Evolutionary conservation across 2,113 vertebrate species (phyloP).

Genomic region (Turnix velox): DNA sequence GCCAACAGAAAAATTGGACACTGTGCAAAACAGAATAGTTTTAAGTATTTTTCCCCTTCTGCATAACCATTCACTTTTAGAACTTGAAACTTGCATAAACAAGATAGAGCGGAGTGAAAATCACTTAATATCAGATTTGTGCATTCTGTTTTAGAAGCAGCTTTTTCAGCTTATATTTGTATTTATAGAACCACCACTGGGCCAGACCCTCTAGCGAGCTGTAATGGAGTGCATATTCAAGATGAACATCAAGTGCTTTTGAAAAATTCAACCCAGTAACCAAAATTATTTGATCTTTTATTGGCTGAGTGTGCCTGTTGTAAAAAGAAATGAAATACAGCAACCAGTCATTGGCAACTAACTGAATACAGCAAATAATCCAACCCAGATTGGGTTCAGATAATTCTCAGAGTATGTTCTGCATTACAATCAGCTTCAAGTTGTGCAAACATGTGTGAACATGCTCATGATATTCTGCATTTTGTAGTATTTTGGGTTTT

Average conservation of each 20-base stretch:
- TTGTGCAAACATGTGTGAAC: background rate
- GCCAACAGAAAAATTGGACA: slow-evolving; percentile 27
- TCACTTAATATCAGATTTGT: background rate
- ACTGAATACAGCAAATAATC: slow-evolving; percentile 4
- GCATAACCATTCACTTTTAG: background rate
- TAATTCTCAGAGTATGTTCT: slow-evolving; percentile 33
- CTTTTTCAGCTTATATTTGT: slow-evolving; percentile 49
- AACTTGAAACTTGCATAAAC: slow-evolving; percentile 9
- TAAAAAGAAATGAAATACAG: slow-evolving; percentile 70
- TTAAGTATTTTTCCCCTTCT: background rate
- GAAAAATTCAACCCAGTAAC: slow-evolving; percentile 65
- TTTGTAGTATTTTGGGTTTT: background rate
- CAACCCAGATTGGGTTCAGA: slow-evolving; percentile 29
- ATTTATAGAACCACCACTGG: slow-evolving; percentile 51
- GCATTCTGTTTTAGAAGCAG: background rate
- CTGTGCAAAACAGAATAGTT: background rate
- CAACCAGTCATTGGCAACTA: slow-evolving; percentile 61
- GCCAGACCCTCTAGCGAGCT: slow-evolving; percentile 38
- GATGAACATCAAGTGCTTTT: slow-evolving; percentile 47
- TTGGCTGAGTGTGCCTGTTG: slow-evolving; percentile 60
- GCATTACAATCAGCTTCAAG: background rate
- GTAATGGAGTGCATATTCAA: slow-evolving; percentile 57
- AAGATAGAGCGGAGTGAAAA: slow-evolving; percentile 34
- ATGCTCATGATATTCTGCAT: background rate
- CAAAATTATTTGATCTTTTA: slow-evolving; percentile 70